Evolutionary conservation across 2,888 invertebrate species (phyloP).

Genomic region (Lasioglossum zephyrum): DNA sequence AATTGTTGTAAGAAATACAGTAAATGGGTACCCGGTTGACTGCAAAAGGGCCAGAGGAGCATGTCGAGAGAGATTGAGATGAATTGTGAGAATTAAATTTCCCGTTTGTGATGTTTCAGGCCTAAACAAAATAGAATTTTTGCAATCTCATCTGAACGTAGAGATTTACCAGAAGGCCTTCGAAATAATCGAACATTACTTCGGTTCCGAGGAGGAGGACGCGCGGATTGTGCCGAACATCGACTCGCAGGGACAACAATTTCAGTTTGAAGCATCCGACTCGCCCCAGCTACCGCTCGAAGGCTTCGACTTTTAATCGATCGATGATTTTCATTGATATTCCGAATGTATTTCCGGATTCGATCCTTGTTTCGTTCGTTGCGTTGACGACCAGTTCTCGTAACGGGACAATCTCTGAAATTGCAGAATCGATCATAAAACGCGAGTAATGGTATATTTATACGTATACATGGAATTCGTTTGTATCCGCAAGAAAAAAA

Average conservation of each 20-base stretch:
- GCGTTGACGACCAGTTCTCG: slow-evolving; percentile 58
- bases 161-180: slow-evolving; percentile 99
- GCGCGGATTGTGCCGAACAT: slow-evolving; percentile 91
- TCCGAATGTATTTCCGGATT: slow-evolving; percentile 66
- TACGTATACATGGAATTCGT: slow-evolving; percentile 46
- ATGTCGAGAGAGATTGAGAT: no score
- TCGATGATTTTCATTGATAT: slow-evolving; percentile 45
- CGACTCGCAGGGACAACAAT: slow-evolving; percentile 91
- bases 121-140: slow-evolving; percentile 98
- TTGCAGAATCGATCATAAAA: slow-evolving; percentile 42
- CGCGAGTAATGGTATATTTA: slow-evolving; percentile 50
- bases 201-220: slow-evolving; percentile 96
- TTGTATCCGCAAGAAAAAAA: slow-evolving; percentile 38
- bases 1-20: no score
- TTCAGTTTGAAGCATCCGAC: slow-evolving; percentile 84
- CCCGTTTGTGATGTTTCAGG: slow-evolving; percentile 86
- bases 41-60: no score
- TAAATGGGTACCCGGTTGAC: no score
- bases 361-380: slow-evolving; percentile 61
- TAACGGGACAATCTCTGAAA: slow-evolving; percentile 59
- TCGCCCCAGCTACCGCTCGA: slow-evolving; percentile 88
- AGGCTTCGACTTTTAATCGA: slow-evolving; percentile 92
- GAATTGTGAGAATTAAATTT: background rate
- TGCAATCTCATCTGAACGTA: slow-evolving; percentile 98
- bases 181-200: slow-evolving; percentile 98